Evolutionary conservation across 1,140 invertebrate species (phyloP).

Genomic region (Cydia splendana): DNA sequence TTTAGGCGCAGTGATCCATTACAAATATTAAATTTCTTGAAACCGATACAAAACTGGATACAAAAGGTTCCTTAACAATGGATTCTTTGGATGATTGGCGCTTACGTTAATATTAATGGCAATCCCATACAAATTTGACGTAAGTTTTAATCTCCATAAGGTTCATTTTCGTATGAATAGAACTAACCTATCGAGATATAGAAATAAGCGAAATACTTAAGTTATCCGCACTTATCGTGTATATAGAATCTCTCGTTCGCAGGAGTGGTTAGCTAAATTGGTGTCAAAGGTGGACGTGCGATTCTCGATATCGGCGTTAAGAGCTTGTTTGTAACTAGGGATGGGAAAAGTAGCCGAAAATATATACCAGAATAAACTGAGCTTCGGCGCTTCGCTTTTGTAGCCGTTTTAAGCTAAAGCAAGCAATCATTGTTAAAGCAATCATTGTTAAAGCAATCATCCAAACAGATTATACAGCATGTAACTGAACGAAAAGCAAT

Average conservation of each 20-base stretch:
- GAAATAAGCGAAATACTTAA: not conserved
- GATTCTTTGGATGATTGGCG: no score
- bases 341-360: not conserved
- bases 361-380: not conserved
- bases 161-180: no score
- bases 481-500: no score
- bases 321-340: not conserved
- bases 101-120: no score
- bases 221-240: not conserved
- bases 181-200: no score
- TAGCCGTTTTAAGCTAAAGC: no score
- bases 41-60: not conserved
- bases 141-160: no score
- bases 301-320: conserved; percentile 16
- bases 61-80: no score
- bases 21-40: not conserved
- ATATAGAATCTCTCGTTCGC: not conserved
- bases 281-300: conserved; percentile 18
- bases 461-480: no score
- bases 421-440: no score
- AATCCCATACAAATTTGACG: no score
- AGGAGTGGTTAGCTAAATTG: conserved; percentile 19
- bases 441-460: no score
- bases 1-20: not conserved
- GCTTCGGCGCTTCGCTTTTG: not conserved